Conservation (phyloP, 2,888 invertebrate genomes). For the Eilema griseolum region DNA sequence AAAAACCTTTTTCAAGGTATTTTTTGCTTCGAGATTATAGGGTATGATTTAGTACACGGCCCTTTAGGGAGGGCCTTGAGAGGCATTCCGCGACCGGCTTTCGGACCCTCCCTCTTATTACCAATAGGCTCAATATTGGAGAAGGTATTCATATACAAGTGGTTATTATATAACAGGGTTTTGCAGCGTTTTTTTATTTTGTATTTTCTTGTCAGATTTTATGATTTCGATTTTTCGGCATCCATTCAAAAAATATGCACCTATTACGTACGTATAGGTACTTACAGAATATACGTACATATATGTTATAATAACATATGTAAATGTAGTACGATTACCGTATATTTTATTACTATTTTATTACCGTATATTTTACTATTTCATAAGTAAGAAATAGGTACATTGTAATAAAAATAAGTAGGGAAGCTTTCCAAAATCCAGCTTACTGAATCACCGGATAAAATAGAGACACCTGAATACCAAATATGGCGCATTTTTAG, state of each 20-base stretch:
- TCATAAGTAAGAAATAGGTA: background rate
- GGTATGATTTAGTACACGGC: conserved; percentile 49
- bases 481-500: conserved; percentile 39
- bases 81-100: conserved; percentile 56
- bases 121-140: conserved; percentile 58
- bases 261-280: background rate
- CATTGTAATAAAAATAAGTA: background rate
- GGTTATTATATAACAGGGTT: conserved; percentile 5
- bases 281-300: background rate
- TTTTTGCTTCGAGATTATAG: conserved; percentile 48
- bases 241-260: background rate
- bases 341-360: background rate
- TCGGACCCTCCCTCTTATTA: conserved; percentile 61
- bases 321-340: too few species aligned
- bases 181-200: background rate
- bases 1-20: conserved; percentile 36
- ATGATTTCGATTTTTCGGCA: background rate
- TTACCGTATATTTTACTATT: background rate
- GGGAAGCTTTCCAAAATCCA: conserved; percentile 15
- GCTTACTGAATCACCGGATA: conserved; percentile 32
- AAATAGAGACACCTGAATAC: conserved; percentile 40
- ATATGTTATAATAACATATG: too few species aligned
- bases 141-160: conserved; percentile 17
- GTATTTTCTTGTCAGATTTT: background rate
- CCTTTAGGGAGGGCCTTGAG: conserved; percentile 51